A percentile compares a stretch with the other conserved stretches of the same genome.
Evolutionary conservation across 92 coral and sea anemone species (phyloP).

Genomic region (Epizoanthus ramosus): DNA sequence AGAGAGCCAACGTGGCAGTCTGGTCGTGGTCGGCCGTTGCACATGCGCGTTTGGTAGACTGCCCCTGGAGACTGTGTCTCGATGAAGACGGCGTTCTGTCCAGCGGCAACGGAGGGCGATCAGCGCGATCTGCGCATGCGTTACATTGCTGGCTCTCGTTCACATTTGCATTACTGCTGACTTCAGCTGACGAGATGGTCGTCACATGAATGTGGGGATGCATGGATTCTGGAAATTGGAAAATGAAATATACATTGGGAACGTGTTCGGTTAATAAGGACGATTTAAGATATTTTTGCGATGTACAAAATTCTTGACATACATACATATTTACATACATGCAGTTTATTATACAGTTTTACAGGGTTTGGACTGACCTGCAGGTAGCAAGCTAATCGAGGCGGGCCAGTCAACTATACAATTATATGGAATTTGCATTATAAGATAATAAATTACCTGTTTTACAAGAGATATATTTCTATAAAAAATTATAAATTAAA

Average conservation of each 20-base stretch:
- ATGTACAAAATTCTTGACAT: not conserved
- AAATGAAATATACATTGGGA: not conserved
- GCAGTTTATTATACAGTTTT: no score
- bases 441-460: no score
- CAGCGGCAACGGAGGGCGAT: not conserved
- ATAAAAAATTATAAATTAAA: no score
- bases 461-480: no score
- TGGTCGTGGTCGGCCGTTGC: constrained; percentile 22
- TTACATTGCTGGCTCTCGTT: not conserved
- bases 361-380: no score
- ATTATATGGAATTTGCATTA: no score
- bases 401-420: no score
- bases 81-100: constrained; percentile 17
- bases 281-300: not conserved
- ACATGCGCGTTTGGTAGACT: constrained; percentile 1
- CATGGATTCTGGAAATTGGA: constrained; percentile 1
- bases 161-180: constrained; percentile 6
- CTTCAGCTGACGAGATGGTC: constrained; percentile 20
- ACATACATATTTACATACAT: no score
- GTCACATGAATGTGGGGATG: constrained; percentile 42
- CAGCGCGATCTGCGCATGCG: not conserved
- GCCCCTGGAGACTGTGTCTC: constrained; percentile 33
- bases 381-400: no score
- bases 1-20: constrained; percentile 20
- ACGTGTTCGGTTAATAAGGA: not conserved